Percentiles rank a stretch among this genome's conserved stretches.
Evolutionary conservation across 1,140 invertebrate genomes (phyloP).

Genomic region (Eupeodes corollae): DNA sequence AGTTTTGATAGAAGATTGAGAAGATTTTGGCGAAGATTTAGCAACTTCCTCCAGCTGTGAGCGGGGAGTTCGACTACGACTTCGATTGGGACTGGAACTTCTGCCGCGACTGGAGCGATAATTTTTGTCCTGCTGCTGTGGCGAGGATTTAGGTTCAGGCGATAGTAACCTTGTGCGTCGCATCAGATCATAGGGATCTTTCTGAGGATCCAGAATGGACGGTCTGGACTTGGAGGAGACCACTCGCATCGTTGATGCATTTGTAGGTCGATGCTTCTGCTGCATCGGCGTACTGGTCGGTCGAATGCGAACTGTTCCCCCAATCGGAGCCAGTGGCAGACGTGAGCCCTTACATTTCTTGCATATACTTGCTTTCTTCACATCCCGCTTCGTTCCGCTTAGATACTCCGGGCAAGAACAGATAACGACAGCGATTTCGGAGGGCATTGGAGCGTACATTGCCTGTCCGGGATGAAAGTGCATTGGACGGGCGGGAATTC

Average conservation of each 20-base stretch:
- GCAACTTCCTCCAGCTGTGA: constrained; percentile 1
- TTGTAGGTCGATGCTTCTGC: constrained; percentile 34
- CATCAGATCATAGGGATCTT: constrained; percentile 71
- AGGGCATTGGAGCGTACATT: constrained; percentile 42
- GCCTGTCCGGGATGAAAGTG: constrained; percentile 38
- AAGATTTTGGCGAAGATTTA: neutral
- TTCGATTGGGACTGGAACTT: constrained; percentile 15
- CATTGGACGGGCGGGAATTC: constrained; percentile 41
- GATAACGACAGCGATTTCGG: constrained; percentile 53
- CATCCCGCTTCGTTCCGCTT: constrained; percentile 56
- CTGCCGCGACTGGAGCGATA: constrained; percentile 13
- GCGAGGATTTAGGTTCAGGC: constrained; percentile 34
- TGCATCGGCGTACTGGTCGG: constrained; percentile 20
- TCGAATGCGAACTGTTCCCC: constrained; percentile 45
- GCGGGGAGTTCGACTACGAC: constrained; percentile 18
- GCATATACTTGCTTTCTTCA: constrained; percentile 58
- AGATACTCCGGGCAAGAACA: constrained; percentile 66
- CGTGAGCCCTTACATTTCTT: constrained; percentile 69
- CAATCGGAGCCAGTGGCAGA: constrained; percentile 48
- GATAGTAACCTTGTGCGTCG: constrained; percentile 56
- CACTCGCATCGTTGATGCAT: constrained; percentile 50
- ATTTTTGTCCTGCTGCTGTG: constrained; percentile 14
- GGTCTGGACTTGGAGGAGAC: constrained; percentile 46
- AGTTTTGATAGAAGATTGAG: constrained; percentile 9
- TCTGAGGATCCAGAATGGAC: constrained; percentile 46